phyloP scores from a whole-genome alignment of 2,888 invertebrate genomes.

The Esperia sulphurella region DNA sequence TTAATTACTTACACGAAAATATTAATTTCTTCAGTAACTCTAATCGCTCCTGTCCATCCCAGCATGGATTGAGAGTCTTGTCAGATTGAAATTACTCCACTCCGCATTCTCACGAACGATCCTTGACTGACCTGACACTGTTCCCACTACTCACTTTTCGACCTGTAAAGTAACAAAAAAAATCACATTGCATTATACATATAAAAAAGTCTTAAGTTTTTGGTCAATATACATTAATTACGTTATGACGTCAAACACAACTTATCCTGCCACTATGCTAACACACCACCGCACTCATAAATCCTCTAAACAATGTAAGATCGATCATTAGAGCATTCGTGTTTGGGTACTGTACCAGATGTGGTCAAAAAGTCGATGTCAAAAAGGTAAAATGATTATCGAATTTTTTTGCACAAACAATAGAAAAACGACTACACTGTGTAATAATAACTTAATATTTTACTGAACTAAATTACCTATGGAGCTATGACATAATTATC shows the following conservation, averaged over 20 bases:
- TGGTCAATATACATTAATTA: not conserved
- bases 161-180: not conserved
- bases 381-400: not conserved
- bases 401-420: too few relatives aligned
- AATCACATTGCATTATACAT: not conserved
- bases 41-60: not conserved
- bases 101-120: not conserved
- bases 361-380: not conserved
- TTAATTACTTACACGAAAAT: constrained; percentile 12
- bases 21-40: not conserved
- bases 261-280: not conserved
- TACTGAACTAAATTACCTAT: too few relatives aligned
- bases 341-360: not conserved
- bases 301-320: not conserved
- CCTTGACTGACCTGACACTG: not conserved
- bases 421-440: too few relatives aligned
- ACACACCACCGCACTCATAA: not conserved
- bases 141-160: not conserved
- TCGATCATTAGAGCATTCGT: not conserved
- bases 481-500: not conserved
- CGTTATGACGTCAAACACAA: not conserved
- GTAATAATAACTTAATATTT: too few relatives aligned
- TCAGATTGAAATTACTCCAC: not conserved
- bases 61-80: not conserved
- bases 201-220: not conserved